These are phyloP conservation scores for Poecilia wingei DNA, from an alignment of 2,797 vertebrate species.

Conservation along the genomic window DNA sequence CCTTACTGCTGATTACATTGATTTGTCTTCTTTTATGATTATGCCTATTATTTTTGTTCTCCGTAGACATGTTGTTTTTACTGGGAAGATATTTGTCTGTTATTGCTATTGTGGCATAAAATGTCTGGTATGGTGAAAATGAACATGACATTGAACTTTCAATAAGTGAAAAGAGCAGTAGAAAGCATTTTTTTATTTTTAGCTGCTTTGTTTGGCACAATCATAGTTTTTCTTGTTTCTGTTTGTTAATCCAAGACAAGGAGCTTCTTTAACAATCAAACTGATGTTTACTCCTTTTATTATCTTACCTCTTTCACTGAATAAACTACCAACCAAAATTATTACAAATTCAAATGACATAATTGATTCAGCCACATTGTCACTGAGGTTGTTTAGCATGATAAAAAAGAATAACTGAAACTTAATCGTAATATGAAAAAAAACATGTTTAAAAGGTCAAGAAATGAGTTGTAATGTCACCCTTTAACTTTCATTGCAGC, in stretches of 20 bases:
- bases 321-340: background rate
- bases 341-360: background rate
- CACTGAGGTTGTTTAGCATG: background rate
- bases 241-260: constrained; percentile 12
- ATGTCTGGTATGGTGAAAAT: constrained; percentile 28
- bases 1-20: background rate
- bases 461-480: background rate
- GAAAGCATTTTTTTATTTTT: constrained; percentile 25
- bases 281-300: background rate
- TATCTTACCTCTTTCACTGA: background rate
- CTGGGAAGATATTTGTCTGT: constrained; percentile 11
- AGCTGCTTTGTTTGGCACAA: constrained; percentile 10
- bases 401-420: background rate
- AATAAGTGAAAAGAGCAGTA: constrained; percentile 5
- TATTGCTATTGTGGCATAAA: constrained; percentile 16
- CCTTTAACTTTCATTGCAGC: background rate
- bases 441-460: background rate
- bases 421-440: constrained; percentile 1
- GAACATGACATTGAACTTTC: constrained; percentile 17
- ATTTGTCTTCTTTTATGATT: constrained; percentile 30
- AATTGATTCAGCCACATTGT: background rate
- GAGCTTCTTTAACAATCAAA: background rate
- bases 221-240: background rate
- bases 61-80: constrained; percentile 22
- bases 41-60: constrained; percentile 13